Conservation (phyloP, 2,888 invertebrate species). For the Chalcosyrphus nemorum region DNA sequence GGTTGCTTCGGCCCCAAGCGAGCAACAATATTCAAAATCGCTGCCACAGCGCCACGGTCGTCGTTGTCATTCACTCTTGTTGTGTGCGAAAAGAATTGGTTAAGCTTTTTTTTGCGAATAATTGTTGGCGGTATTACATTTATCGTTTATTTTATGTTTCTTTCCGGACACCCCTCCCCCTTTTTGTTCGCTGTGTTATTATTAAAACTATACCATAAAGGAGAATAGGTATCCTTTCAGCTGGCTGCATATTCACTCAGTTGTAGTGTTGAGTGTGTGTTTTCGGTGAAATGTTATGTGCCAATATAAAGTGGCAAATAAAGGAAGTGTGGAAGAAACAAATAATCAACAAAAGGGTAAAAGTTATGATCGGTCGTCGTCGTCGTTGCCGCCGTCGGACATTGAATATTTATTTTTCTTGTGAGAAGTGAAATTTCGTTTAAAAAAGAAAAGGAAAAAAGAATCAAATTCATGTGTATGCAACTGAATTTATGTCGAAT, state of each 20-base stretch:
- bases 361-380: constrained; percentile 42
- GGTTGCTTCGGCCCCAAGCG: constrained; percentile 65
- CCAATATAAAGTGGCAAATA: constrained; percentile 52
- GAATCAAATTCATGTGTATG: constrained; percentile 45
- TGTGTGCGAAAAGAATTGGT: constrained; percentile 22
- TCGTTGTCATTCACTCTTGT: constrained; percentile 15
- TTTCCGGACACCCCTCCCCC: no score
- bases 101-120: constrained; percentile 38
- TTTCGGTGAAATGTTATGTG: constrained; percentile 57
- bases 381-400: neutral
- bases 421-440: constrained; percentile 49
- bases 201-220: neutral
- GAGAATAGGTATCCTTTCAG: constrained; percentile 14
- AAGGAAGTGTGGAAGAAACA: constrained; percentile 55
- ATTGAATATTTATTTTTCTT: constrained; percentile 55
- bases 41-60: neutral
- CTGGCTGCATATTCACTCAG: neutral
- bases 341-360: constrained; percentile 39
- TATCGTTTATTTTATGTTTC: no score
- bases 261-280: constrained; percentile 1
- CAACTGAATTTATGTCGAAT: constrained; percentile 54
- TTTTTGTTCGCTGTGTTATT: constrained; percentile 11
- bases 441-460: no score
- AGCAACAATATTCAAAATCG: constrained; percentile 47
- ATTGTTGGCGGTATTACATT: constrained; percentile 2